Evolutionary conservation across 2,888 invertebrate species (phyloP).

Genomic region (Exocentrus adspersus): DNA sequence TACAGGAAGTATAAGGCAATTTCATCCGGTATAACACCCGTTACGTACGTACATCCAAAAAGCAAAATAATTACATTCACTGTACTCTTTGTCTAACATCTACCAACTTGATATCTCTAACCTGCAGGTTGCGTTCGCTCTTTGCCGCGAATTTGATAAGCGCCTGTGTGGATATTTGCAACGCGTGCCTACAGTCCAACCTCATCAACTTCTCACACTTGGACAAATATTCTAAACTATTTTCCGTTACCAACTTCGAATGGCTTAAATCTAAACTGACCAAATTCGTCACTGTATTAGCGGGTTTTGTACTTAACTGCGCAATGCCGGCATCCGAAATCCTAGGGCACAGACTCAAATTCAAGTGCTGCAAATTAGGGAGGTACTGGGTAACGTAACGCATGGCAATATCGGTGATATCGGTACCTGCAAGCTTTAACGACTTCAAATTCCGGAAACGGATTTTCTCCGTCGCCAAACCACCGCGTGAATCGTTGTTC

Average conservation of each 20-base stretch:
- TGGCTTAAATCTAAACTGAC: conserved; percentile 82
- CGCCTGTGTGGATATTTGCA: conserved; percentile 82
- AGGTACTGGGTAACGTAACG: conserved; percentile 80
- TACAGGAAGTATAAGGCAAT: conserved; percentile 12
- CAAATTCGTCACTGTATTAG: conserved; percentile 74
- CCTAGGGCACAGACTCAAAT: conserved; percentile 86
- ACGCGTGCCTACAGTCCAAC: conserved; percentile 82
- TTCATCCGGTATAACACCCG: not conserved
- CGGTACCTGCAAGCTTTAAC: conserved; percentile 85
- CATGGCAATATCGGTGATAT: conserved; percentile 89
- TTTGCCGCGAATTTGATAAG: conserved; percentile 86
- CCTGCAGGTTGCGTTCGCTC: conserved; percentile 81
- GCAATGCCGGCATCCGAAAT: conserved; percentile 92
- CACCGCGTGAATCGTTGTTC: conserved; percentile 85
- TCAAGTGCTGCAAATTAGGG: conserved; percentile 78
- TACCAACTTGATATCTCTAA: conserved; percentile 81
- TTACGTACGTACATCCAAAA: conserved; percentile 1
- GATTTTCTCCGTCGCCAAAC: conserved; percentile 77
- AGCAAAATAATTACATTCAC: conserved; percentile 11
- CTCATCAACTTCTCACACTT: conserved; percentile 78
- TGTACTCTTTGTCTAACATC: conserved; percentile 60
- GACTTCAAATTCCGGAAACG: conserved; percentile 80
- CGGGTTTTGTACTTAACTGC: conserved; percentile 81
- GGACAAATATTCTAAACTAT: conserved; percentile 81
- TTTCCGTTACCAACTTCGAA: conserved; percentile 84